phyloP scores from a whole-genome alignment of 2,113 vertebrate species.

The Xenopus borealis region DNA sequence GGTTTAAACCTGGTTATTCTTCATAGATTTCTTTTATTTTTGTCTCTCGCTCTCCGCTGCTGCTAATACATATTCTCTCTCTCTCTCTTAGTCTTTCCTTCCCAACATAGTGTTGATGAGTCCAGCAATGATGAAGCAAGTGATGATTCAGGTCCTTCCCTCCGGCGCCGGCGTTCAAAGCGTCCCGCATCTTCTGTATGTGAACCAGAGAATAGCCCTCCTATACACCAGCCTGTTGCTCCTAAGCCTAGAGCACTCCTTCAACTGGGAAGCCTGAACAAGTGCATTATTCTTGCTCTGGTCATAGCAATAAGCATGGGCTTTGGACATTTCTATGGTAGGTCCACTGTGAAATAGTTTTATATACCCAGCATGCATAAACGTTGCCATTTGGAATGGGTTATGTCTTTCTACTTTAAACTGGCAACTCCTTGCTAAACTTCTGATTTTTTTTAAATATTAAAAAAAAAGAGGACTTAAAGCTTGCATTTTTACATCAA shows the following conservation, averaged over 20 bases:
- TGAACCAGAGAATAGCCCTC: conserved; percentile 53
- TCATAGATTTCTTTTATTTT: too few species aligned
- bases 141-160: conserved; percentile 50
- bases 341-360: conserved; percentile 32
- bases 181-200: conserved; percentile 60
- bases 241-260: conserved; percentile 33
- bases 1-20: too few species aligned
- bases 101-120: conserved; percentile 56
- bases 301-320: conserved; percentile 87
- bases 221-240: conserved; percentile 30
- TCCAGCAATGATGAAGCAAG: conserved; percentile 77
- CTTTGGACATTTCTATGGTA: conserved; percentile 88
- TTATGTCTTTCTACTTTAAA: too few species aligned
- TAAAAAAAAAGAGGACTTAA: too few species aligned
- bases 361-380: not conserved
- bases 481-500: too few species aligned
- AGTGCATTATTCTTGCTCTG: conserved; percentile 79
- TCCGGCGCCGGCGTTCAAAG: conserved; percentile 77
- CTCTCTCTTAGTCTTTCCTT: conserved; percentile 54
- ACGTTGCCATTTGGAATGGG: not conserved
- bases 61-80: not conserved
- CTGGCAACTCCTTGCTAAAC: too few species aligned
- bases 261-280: conserved; percentile 70
- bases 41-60: too few species aligned
- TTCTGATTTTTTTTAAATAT: too few species aligned